Evolutionary conservation across 1,140 invertebrate genomes (phyloP).

Genomic region (Colletes latitarsis): DNA sequence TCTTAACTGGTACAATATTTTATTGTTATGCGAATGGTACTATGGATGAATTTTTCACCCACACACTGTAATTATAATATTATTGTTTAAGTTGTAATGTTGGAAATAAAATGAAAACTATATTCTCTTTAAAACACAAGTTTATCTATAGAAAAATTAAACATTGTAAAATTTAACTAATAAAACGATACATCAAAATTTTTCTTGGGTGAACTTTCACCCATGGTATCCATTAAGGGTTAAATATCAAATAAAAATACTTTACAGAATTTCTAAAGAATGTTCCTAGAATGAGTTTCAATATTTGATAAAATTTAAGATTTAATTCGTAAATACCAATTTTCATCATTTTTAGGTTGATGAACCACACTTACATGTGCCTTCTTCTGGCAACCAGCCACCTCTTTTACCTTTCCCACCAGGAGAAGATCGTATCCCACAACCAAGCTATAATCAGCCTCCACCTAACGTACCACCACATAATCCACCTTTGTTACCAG

Average conservation of each 20-base stretch:
- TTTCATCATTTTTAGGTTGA: slow-evolving; percentile 69
- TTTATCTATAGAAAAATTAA: too few relatives aligned
- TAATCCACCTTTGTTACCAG: slow-evolving; percentile 75
- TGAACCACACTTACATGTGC: slow-evolving; percentile 76
- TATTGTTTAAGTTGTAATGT: too few relatives aligned
- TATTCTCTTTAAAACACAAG: too few relatives aligned
- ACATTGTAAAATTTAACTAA: too few relatives aligned
- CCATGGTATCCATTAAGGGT: too few relatives aligned
- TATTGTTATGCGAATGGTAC: too few relatives aligned
- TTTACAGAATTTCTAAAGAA: background rate
- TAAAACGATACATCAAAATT: too few relatives aligned
- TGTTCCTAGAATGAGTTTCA: background rate
- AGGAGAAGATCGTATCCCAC: slow-evolving; percentile 76
- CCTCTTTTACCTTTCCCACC: slow-evolving; percentile 77
- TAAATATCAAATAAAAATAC: too few relatives aligned
- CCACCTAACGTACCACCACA: slow-evolving; percentile 74
- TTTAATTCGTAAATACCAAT: background rate
- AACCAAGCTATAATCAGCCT: slow-evolving; percentile 75
- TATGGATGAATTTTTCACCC: too few relatives aligned
- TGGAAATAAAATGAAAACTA: too few relatives aligned
- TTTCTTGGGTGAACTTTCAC: too few relatives aligned
- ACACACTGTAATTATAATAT: background rate
- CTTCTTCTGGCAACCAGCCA: slow-evolving; percentile 68
- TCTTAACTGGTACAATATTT: too few relatives aligned
- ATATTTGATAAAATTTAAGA: background rate